These are phyloP conservation scores for Collichthys lucidus DNA, from an alignment of 2,113 vertebrate species.

Conservation along the genomic window DNA sequence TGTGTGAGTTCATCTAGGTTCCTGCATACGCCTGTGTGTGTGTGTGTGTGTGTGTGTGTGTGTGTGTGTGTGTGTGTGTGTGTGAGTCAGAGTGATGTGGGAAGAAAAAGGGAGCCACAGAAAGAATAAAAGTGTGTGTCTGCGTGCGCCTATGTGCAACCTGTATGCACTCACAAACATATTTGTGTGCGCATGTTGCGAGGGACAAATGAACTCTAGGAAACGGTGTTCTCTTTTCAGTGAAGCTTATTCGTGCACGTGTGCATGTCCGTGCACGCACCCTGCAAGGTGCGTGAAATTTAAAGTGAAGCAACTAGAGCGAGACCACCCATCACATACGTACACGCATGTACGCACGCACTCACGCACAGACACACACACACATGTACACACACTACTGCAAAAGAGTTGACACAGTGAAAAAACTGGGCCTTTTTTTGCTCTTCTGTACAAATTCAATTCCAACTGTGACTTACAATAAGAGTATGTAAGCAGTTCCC, in stretches of 20 bases:
- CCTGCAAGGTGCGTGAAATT: conserved; percentile 25
- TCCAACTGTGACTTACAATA: conserved; percentile 58
- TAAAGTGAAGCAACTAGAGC: conserved; percentile 61
- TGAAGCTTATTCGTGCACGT: conserved; percentile 54
- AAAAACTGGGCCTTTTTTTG: conserved; percentile 50
- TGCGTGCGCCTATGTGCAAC: neutral
- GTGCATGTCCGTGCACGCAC: neutral
- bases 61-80: conserved; percentile 6
- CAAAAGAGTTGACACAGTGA: conserved; percentile 63
- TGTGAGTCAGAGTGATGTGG: conserved; percentile 1
- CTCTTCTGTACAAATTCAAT: conserved; percentile 67
- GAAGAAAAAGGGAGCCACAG: neutral
- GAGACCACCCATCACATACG: conserved; percentile 57
- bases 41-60: too few species aligned
- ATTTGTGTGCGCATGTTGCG: conserved; percentile 35
- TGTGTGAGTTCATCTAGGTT: conserved; percentile 23
- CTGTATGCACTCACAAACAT: conserved; percentile 9
- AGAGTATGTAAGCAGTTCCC: conserved; percentile 62
- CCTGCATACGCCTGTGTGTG: conserved; percentile 10
- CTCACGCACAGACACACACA: conserved; percentile 8
- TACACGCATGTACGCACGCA: neutral
- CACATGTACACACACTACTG: conserved; percentile 3
- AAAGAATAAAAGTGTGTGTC: neutral
- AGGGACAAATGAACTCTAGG: conserved; percentile 39
- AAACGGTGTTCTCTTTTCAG: conserved; percentile 31